phyloP scores from a whole-genome alignment of 2,113 vertebrate species.

The Hemibagrus wyckioides region DNA sequence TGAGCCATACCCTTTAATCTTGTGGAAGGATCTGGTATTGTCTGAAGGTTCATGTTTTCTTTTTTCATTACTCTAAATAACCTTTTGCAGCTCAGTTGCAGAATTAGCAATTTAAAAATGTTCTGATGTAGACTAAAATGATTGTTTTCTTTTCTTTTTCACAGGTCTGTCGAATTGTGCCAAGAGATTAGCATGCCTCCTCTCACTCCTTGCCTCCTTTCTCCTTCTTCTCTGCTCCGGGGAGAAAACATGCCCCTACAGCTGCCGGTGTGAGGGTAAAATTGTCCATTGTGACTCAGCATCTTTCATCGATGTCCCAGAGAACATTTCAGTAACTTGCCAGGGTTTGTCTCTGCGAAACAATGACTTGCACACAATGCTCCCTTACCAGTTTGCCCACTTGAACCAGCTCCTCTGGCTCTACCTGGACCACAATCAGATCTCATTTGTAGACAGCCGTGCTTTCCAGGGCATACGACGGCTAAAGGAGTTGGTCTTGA shows the following conservation, averaged over 20 bases:
- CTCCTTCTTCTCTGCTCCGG: slow-evolving; percentile 79
- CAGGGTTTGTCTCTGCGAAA: slow-evolving; percentile 95
- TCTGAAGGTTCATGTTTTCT: neutral
- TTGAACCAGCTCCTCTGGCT: slow-evolving; percentile 98
- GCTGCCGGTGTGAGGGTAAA: slow-evolving; percentile 94
- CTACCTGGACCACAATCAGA: slow-evolving; percentile 97
- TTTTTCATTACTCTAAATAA: neutral
- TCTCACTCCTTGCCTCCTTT: slow-evolving; percentile 79
- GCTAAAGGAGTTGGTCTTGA: slow-evolving; percentile 95
- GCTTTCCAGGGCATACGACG: slow-evolving; percentile 93
- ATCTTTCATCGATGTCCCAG: slow-evolving; percentile 89
- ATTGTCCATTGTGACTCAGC: slow-evolving; percentile 98
- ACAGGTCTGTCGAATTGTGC: slow-evolving; percentile 68
- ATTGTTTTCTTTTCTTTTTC: slow-evolving; percentile 12
- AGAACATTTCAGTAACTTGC: slow-evolving; percentile 92
- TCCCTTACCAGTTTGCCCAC: slow-evolving; percentile 93
- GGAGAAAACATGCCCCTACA: slow-evolving; percentile 91
- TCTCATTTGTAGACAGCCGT: slow-evolving; percentile 88
- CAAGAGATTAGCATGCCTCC: slow-evolving; percentile 74
- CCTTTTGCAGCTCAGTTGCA: neutral
- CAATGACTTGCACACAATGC: slow-evolving; percentile 93
- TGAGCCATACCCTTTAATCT: neutral
- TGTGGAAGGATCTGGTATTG: neutral
- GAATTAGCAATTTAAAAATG: neutral
- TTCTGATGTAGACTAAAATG: slow-evolving; percentile 16